A percentile compares a stretch with the other conserved stretches of the same genome.
Evolutionary conservation across 2,797 vertebrate genomes (phyloP).

Genomic region (Leucoraja ocellata): DNA sequence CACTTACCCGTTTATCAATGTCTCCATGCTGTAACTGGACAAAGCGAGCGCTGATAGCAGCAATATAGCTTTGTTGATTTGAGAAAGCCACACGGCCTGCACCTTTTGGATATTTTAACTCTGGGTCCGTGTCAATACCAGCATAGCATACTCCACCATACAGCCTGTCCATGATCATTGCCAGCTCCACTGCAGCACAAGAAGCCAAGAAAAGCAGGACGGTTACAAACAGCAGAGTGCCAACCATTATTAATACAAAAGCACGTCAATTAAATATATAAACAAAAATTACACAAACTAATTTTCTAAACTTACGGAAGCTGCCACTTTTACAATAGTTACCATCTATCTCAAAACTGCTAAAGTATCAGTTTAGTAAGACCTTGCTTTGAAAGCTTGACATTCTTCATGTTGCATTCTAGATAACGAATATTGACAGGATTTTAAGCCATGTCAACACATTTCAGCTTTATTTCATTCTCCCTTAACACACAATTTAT

Average conservation of each 20-base stretch:
- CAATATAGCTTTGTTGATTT: constrained; percentile 99
- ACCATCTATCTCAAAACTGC: not conserved
- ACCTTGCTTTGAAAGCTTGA: not conserved
- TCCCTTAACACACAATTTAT: not conserved
- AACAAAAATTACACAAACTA: not conserved
- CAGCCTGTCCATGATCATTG: constrained; percentile 98
- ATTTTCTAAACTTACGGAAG: not conserved
- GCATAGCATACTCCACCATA: constrained; percentile 98
- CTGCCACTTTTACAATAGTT: not conserved
- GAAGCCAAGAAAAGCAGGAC: not conserved
- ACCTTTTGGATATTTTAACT: constrained; percentile 97
- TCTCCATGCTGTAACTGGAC: constrained; percentile 99
- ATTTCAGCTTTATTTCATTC: not conserved
- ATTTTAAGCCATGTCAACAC: not conserved
- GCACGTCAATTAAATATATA: not conserved
- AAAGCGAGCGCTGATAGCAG: constrained; percentile 98
- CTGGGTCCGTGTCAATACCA: constrained; percentile 96
- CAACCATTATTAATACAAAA: not conserved
- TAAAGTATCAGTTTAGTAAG: not conserved
- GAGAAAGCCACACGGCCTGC: constrained; percentile 96
- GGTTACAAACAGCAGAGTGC: not conserved
- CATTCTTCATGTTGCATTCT: not conserved
- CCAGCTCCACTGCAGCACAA: constrained; percentile 80
- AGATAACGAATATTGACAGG: not conserved
- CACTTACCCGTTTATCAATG: constrained; percentile 98